Base-by-base conservation (phyloP, 2,113 vertebrate genomes). In the Macquaria ambigua region DNA sequence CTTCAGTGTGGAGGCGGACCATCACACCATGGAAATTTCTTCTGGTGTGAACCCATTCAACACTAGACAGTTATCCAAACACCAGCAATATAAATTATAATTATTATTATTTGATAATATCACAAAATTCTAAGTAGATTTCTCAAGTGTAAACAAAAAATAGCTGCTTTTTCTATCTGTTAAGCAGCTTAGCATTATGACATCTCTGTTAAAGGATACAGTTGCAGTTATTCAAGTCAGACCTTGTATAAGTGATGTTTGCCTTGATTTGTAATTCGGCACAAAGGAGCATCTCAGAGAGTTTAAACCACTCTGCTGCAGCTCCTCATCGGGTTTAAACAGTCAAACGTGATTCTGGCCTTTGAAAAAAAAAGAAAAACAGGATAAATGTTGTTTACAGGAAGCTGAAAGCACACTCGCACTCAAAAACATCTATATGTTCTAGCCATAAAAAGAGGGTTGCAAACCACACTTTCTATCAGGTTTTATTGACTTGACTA, bases 101-200 rank as follows among this genome's bases (percentile, higher is more conserved):
- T 53, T 43, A 55, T 46, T 14, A 46, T 25, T 31, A 43, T 53
- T 64, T 59, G 15, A 61, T 43, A 34, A 70, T 18, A 55, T 61
- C 23, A 50, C 20, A 37, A 43, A 41, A 68, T 76, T 41, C 25
- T 53, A 62, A 64, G 58, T 21, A 55, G 66, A 76, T 76, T 77
- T 76, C 6, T 69, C 15, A 79, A 64, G 62, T 70, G 64, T 39
- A 41, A 79, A 82, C 43, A 41, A 28, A 56, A 56, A 77, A 56
- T 10, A 58, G 59, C 66, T 66, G 59, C 62, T 73, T 88, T 88
- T 59, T 41, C 64, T 68, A 20, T 63, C 34, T 53, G 48, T 64
- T 81, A 83, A 86, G 90, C 69, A 63, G 87, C 77, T 83, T 81
- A 85, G 39, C 69, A 15, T 37, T 68, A 39, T 59, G 69, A 69